Conservation (phyloP, 2,113 vertebrate species). For the Paradisaea rubra region DNA sequence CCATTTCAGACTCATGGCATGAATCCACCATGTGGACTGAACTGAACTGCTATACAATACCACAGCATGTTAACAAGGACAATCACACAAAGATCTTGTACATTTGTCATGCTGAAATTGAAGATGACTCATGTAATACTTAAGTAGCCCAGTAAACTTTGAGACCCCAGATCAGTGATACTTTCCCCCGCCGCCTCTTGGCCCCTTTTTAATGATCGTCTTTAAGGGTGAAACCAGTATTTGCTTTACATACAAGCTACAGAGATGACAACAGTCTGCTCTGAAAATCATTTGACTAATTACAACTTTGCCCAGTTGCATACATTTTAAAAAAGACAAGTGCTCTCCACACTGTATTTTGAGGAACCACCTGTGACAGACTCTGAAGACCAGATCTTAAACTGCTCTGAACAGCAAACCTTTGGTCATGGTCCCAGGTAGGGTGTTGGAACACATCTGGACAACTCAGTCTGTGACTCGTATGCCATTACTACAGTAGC, state of each 20-base stretch:
- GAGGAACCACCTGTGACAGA: background rate
- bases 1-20: background rate
- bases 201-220: background rate
- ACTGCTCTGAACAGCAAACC: background rate
- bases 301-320: background rate
- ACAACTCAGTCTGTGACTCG: background rate
- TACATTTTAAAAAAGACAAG: background rate
- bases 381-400: background rate
- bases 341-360: background rate
- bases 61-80: background rate
- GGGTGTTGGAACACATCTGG: background rate
- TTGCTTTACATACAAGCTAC: background rate
- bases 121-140: background rate
- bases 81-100: background rate
- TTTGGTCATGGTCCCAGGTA: background rate
- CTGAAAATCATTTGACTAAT: background rate
- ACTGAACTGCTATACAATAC: background rate
- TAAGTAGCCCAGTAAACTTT: background rate
- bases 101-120: background rate
- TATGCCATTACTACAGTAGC: background rate
- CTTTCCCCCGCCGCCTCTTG: rapidly evolving
- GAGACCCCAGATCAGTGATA: background rate
- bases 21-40: background rate
- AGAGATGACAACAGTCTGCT: background rate
- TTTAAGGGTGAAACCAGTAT: background rate